Conservation (phyloP, 2,888 invertebrate species). For the Meganola albula region DNA sequence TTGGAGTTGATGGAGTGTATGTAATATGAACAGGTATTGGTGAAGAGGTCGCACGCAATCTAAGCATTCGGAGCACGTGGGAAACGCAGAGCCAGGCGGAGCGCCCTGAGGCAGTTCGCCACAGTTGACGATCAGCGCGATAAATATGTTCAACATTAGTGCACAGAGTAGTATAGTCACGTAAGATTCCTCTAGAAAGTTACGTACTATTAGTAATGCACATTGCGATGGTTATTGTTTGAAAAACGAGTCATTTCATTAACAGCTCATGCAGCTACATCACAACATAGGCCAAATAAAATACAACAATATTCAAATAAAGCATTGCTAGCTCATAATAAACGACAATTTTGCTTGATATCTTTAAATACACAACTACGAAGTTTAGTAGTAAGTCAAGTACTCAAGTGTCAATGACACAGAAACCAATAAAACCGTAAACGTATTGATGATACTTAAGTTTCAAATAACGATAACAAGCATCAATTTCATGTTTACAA, state of each 20-base stretch:
- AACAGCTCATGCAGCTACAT: no score
- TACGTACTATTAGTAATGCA: no score
- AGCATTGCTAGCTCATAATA: no score
- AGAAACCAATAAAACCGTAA: no score
- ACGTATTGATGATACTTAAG: background rate
- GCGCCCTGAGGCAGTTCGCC: conserved; percentile 61
- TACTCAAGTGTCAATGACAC: no score
- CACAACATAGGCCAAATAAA: no score
- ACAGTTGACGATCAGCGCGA: conserved; percentile 73
- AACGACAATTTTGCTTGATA: no score
- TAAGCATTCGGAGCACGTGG: conserved; percentile 75
- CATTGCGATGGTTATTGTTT: no score
- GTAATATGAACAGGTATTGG: conserved; percentile 50
- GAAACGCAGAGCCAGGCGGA: conserved; percentile 63
- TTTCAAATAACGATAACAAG: conserved; percentile 3
- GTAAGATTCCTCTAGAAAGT: conserved; percentile 35
- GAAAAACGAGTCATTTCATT: no score
- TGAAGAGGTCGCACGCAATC: conserved; percentile 73
- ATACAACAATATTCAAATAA: no score
- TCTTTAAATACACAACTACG: no score
- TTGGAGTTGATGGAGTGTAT: conserved; percentile 37
- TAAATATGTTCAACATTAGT: conserved; percentile 72
- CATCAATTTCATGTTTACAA: conserved; percentile 12
- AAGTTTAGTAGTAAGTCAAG: no score
- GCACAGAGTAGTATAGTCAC: conserved; percentile 54